phyloP scores from a whole-genome alignment of 2,797 vertebrate genomes.

The Phoxinus dragarum region DNA sequence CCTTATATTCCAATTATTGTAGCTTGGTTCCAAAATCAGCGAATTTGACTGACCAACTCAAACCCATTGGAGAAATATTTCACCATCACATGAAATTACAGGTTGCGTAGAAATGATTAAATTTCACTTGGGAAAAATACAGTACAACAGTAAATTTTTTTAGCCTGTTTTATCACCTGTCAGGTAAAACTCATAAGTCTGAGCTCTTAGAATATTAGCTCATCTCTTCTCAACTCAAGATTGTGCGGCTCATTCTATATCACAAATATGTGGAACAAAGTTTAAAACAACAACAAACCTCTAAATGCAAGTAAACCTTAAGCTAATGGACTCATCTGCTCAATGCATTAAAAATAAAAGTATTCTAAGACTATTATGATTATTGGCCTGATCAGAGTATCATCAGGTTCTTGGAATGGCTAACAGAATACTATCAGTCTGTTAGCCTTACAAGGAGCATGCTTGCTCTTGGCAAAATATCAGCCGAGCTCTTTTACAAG shows the following conservation, averaged over 20 bases:
- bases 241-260: background rate
- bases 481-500: constrained; percentile 64
- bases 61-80: background rate
- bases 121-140: background rate
- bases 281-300: background rate
- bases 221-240: background rate
- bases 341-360: background rate
- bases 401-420: background rate
- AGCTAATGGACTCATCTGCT: background rate
- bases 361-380: background rate
- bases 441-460: constrained; percentile 65
- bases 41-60: background rate
- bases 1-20: background rate
- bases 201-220: background rate
- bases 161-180: background rate
- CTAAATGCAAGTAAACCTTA: background rate
- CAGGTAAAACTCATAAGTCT: background rate
- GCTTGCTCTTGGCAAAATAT: constrained; percentile 62
- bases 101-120: background rate
- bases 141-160: background rate
- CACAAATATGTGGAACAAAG: background rate
- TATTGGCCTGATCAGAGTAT: background rate
- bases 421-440: background rate
- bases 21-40: background rate
- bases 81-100: background rate